Percentiles rank a stretch among this genome's conserved stretches.
phyloP scores from a whole-genome alignment of 2,797 vertebrate species.

The Emydoidea blandingii region DNA sequence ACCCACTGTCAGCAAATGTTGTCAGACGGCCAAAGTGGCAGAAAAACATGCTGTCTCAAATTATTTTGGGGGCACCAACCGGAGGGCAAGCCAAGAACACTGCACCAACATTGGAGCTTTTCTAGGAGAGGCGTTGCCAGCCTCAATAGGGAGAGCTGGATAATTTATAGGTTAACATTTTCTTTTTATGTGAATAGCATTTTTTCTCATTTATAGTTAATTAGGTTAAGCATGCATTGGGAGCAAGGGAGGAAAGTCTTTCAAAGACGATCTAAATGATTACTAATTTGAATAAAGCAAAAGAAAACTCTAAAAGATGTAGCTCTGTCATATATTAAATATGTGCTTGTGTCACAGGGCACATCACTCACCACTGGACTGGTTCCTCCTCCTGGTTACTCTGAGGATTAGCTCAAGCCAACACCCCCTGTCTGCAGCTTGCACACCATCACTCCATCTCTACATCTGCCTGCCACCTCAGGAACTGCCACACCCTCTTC shows the following conservation, averaged over 20 bases:
- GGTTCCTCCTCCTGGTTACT: too few species aligned
- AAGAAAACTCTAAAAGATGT: conserved; percentile 77
- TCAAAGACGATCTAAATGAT: conserved; percentile 81
- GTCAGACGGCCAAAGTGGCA: conserved; percentile 68
- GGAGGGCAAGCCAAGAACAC: conserved; percentile 59
- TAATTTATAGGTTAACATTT: conserved; percentile 88
- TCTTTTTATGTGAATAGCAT: conserved; percentile 85
- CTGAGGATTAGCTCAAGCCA: too few species aligned
- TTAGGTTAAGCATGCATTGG: conserved; percentile 85
- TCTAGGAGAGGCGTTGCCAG: conserved; percentile 60
- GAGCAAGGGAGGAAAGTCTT: conserved; percentile 82
- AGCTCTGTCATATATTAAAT: conserved; percentile 70
- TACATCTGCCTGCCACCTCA: too few species aligned
- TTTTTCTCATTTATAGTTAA: conserved; percentile 87
- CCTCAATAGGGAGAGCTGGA: conserved; percentile 71
- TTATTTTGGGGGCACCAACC: conserved; percentile 56
- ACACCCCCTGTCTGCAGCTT: too few species aligned
- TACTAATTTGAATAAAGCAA: conserved; percentile 84
- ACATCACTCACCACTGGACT: too few species aligned
- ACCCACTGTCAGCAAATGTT: conserved; percentile 50
- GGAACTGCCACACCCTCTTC: too few species aligned
- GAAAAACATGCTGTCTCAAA: conserved; percentile 59
- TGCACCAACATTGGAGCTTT: conserved; percentile 63
- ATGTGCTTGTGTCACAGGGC: background rate
- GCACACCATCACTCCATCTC: too few species aligned